Evolutionary conservation across 2,797 vertebrate genomes (phyloP).

Genomic region (Oreonectes daqikongensis): DNA sequence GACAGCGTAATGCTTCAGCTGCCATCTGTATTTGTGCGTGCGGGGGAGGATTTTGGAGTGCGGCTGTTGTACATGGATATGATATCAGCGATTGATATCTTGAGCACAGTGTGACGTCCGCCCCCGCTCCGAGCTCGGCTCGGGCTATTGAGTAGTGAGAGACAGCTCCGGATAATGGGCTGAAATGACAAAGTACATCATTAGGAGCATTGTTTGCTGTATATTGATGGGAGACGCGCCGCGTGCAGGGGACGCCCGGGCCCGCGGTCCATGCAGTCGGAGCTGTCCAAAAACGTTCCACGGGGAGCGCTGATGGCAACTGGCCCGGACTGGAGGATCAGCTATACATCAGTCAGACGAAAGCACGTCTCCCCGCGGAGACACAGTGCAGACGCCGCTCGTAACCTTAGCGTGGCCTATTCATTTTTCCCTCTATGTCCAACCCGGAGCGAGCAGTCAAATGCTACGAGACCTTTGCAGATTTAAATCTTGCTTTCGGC

Average conservation of each 20-base stretch:
- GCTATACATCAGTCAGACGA: constrained; percentile 42
- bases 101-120: constrained; percentile 40
- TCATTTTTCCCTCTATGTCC: constrained; percentile 22
- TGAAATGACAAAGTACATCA: constrained; percentile 50
- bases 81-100: constrained; percentile 45
- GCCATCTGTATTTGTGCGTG: constrained; percentile 31
- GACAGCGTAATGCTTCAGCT: constrained; percentile 19
- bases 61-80: constrained; percentile 43
- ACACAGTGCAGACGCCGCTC: constrained; percentile 22
- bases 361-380: constrained; percentile 17
- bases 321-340: constrained; percentile 33
- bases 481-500: constrained; percentile 4
- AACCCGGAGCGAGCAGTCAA: constrained; percentile 7
- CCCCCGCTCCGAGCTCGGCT: constrained; percentile 27
- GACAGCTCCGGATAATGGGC: constrained; percentile 45
- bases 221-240: constrained; percentile 42
- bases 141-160: constrained; percentile 44
- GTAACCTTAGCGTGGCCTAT: constrained; percentile 37
- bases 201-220: constrained; percentile 48
- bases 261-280: constrained; percentile 24
- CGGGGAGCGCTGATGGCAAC: constrained; percentile 36
- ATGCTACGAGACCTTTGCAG: constrained; percentile 29
- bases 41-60: constrained; percentile 30
- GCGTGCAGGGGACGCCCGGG: constrained; percentile 16
- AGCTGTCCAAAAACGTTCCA: constrained; percentile 37